These are phyloP conservation scores for Percina caprodes DNA, from an alignment of 2,113 vertebrate species.

Conservation along the genomic window DNA sequence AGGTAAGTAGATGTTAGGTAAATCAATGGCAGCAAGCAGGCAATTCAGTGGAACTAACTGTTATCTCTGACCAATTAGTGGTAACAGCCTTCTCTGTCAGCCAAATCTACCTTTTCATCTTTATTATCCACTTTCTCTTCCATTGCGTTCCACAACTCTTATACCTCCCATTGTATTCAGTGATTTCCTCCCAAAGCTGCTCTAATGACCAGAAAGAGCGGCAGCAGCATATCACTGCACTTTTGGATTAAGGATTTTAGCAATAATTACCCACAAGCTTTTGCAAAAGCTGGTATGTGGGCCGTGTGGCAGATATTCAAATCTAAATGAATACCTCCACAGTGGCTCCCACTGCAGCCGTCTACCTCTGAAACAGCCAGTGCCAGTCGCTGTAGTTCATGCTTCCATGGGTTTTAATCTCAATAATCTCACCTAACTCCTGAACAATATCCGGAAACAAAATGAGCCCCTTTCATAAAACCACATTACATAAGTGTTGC, in stretches of 20 bases:
- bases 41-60: slow-evolving; percentile 9
- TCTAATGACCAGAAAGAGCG: slow-evolving; percentile 41
- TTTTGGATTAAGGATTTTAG: slow-evolving; percentile 68
- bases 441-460: slow-evolving; percentile 50
- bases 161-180: slow-evolving; percentile 18
- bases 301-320: slow-evolving; percentile 66
- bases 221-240: slow-evolving; percentile 54
- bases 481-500: slow-evolving; percentile 36
- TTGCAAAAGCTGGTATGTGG: slow-evolving; percentile 37
- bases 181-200: slow-evolving; percentile 28
- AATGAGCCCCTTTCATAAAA: slow-evolving; percentile 51
- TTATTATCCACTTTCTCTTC: slow-evolving; percentile 32
- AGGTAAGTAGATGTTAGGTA: slow-evolving; percentile 20
- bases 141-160: slow-evolving; percentile 13
- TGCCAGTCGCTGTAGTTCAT: slow-evolving; percentile 46
- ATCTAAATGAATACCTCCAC: slow-evolving; percentile 66
- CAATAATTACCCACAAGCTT: slow-evolving; percentile 76
- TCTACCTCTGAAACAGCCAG: slow-evolving; percentile 48
- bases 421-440: slow-evolving; percentile 68
- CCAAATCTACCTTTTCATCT: slow-evolving; percentile 35
- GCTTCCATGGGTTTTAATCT: slow-evolving; percentile 66
- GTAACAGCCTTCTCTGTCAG: slow-evolving; percentile 20
- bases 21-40: slow-evolving; percentile 9
- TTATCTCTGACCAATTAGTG: slow-evolving; percentile 27
- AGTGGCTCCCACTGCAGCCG: slow-evolving; percentile 45